Evolutionary conservation across 53 echinoderm and acorn worm genomes (phyloP).

Genomic region (Echinometra lucunter): DNA sequence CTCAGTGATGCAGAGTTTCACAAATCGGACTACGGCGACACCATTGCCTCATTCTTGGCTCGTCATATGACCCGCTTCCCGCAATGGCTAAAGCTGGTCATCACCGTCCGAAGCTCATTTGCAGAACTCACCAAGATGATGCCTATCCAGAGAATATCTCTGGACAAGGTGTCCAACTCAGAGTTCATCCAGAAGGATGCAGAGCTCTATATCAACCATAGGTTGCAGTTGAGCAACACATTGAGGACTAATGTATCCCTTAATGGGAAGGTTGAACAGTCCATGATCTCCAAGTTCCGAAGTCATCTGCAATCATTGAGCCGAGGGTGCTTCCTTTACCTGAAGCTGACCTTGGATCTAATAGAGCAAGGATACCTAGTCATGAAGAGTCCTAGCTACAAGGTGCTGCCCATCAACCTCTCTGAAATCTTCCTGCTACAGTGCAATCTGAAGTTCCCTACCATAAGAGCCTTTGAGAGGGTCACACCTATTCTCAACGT

Average conservation of each 20-base stretch:
- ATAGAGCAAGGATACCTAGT: slow-evolving; percentile 96
- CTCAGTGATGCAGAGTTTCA: slow-evolving; percentile 97
- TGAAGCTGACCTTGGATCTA: slow-evolving; percentile 97
- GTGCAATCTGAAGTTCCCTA: slow-evolving; percentile 97
- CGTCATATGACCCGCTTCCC: slow-evolving; percentile 93
- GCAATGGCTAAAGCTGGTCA: slow-evolving; percentile 91
- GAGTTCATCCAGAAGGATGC: slow-evolving; percentile 95
- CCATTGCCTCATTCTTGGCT: slow-evolving; percentile 93
- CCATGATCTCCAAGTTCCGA: slow-evolving; percentile 86
- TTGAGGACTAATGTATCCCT: slow-evolving; percentile 89
- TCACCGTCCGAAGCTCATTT: slow-evolving; percentile 89
- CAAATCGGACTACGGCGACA: slow-evolving; percentile 99
- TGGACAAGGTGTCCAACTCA: slow-evolving; percentile 87
- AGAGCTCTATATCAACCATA: slow-evolving; percentile 92
- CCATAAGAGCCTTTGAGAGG: slow-evolving; percentile 88
- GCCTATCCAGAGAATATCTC: slow-evolving; percentile 93
- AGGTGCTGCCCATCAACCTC: slow-evolving; percentile 95
- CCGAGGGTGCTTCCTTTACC: slow-evolving; percentile 93
- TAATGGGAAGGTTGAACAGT: slow-evolving; percentile 96
- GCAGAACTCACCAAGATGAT: slow-evolving; percentile 93
- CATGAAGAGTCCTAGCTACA: slow-evolving; percentile 92
- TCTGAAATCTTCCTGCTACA: slow-evolving; percentile 97
- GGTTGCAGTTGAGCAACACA: slow-evolving; percentile 86
- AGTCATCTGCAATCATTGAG: slow-evolving; percentile 86
- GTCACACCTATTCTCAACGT: slow-evolving; percentile 91